Base-by-base conservation (phyloP, 92 coral and sea anemone species). In the Virgularia gustaviana region DNA sequence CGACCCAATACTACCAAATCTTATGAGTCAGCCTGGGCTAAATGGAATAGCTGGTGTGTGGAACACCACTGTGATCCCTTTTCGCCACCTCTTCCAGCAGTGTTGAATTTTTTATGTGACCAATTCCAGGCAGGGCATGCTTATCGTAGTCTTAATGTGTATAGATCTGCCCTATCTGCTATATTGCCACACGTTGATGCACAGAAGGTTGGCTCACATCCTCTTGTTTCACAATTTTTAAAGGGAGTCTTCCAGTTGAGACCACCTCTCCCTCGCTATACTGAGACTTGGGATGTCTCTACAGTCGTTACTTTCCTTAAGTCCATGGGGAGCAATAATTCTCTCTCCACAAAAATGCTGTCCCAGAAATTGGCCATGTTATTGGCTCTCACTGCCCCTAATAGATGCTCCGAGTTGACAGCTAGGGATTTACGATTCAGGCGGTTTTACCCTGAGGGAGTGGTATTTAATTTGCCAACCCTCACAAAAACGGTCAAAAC, bases 381-480 rank as follows among this genome's bases (percentile, higher is more conserved):
- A 9, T 19, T 35, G 52, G 25, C 70, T n/a, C 18, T 63, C 19
- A 63, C 70, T 19, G 28, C 65, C 32, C 75, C 82, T 28, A 64
- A 63, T 29, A 36, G 76, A 39, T 71, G 76, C 54, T 77, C 74
- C 0, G 81, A 77, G 59, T 58, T 68, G 49, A 15, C 73, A 24
- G 76, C 67, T 49, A 61, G 62, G 41, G 67, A 65, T 39, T 77
- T 77, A 55, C 43, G 76, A 1, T 77, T 77, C 54, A 11, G 34
- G 38, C 37, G 68, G 36, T 78, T 78, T 57, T 64, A 56, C 70
- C 77, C 77, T 11, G 71, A 68, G 45, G 77, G 83, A 23, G 83
- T 68, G 39, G 54, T 55, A 66, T 78, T 78, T 37, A 57, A 78
- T 43, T 65, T 78, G 24, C 67, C 83, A 16, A 77, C 37, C 38